Evolutionary conservation across 1,140 invertebrate species (phyloP).

Genomic region (Tetragonula clypearis): DNA sequence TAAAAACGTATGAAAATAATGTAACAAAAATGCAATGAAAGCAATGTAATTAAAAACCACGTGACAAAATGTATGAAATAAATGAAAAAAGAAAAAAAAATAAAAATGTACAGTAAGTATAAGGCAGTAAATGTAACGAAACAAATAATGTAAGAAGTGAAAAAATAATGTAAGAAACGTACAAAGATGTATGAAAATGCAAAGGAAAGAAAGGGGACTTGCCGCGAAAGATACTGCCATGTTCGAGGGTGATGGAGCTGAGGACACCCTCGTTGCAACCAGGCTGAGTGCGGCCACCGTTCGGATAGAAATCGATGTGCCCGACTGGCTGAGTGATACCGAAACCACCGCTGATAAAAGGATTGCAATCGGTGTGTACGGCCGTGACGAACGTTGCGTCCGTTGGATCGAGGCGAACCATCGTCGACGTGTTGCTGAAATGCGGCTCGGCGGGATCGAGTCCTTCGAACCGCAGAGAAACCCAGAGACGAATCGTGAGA

Average conservation of each 20-base stretch:
- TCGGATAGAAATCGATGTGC: conserved; percentile 95
- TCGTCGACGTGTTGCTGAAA: conserved; percentile 91
- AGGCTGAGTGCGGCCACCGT: conserved; percentile 92
- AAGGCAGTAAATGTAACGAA: too few relatives aligned
- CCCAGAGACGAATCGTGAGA: conserved; percentile 34
- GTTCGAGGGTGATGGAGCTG: conserved; percentile 86
- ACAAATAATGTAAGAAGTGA: not conserved
- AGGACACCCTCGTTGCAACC: conserved; percentile 89
- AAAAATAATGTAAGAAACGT: too few relatives aligned
- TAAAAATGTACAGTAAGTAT: too few relatives aligned
- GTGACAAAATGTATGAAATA: too few relatives aligned
- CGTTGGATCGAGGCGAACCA: conserved; percentile 91
- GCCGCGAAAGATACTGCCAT: conserved; percentile 85
- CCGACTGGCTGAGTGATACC: conserved; percentile 91
- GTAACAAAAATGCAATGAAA: too few relatives aligned
- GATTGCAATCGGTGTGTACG: conserved; percentile 93
- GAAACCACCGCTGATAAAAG: conserved; percentile 90
- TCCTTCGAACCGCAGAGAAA: conserved; percentile 82
- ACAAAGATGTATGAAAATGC: not conserved
- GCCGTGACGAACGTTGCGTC: conserved; percentile 94
- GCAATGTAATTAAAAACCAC: too few relatives aligned
- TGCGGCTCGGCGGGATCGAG: conserved; percentile 96
- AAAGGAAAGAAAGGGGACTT: conserved; percentile 12
- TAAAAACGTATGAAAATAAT: too few relatives aligned
- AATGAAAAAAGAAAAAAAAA: too few relatives aligned